Percentiles rank a stretch among this genome's conserved stretches.
phyloP scores from a whole-genome alignment of 2,888 invertebrate genomes.

The Monochamus alternatus region DNA sequence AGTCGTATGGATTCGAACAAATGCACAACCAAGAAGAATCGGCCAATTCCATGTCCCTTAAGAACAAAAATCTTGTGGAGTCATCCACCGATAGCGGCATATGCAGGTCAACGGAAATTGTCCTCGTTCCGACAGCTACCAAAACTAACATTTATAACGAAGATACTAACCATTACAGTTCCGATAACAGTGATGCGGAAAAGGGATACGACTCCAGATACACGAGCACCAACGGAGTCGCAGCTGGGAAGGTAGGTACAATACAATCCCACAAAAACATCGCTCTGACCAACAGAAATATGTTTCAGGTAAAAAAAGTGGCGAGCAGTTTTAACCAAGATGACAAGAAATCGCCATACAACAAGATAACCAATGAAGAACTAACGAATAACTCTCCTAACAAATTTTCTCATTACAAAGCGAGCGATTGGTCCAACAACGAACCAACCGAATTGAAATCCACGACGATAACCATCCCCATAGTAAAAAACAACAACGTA shows the following conservation, averaged over 20 bases:
- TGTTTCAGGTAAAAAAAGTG: conserved; percentile 55
- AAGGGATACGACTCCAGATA: conserved; percentile 39
- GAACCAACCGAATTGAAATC: conserved; percentile 60
- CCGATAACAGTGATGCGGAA: conserved; percentile 54
- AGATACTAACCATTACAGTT: conserved; percentile 41
- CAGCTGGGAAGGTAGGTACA: conserved; percentile 52
- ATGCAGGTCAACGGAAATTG: conserved; percentile 81
- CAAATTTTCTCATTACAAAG: conserved; percentile 26
- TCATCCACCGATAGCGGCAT: conserved; percentile 87
- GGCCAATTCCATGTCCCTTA: conserved; percentile 63
- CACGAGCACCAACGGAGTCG: conserved; percentile 41
- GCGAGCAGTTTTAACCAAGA: conserved; percentile 54
- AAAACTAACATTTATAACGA: conserved; percentile 47
- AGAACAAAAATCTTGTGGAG: conserved; percentile 76
- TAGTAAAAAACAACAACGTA: conserved; percentile 61
- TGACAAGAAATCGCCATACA: conserved; percentile 44
- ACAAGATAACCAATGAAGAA: conserved; percentile 42
- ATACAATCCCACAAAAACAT: no score
- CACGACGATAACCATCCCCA: conserved; percentile 68
- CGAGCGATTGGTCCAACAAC: conserved; percentile 48
- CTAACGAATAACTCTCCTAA: conserved; percentile 39
- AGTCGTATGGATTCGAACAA: conserved; percentile 83
- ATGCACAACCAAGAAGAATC: conserved; percentile 61
- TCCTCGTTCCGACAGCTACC: conserved; percentile 64
- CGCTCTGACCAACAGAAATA: no score